Conservation (phyloP, 2,797 vertebrate species). For the Valencia hispanica region DNA sequence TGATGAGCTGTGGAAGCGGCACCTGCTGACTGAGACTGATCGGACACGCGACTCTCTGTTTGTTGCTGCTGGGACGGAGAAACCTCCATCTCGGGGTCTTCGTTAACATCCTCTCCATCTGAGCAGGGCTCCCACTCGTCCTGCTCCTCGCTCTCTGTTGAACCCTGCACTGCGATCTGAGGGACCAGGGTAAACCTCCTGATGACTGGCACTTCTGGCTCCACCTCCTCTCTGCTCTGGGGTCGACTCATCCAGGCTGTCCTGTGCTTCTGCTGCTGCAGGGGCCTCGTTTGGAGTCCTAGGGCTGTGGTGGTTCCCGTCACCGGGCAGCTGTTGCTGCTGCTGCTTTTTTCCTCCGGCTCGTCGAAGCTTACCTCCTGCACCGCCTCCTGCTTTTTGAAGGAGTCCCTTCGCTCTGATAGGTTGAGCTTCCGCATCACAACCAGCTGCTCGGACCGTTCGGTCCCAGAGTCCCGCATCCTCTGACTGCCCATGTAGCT, state of each 20-base stretch:
- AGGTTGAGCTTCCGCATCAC: slow-evolving; percentile 95
- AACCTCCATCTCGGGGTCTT: slow-evolving; percentile 40
- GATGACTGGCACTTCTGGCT: slow-evolving; percentile 58
- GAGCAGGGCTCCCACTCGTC: slow-evolving; percentile 87
- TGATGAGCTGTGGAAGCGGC: slow-evolving; percentile 19
- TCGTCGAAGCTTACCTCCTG: slow-evolving; percentile 98
- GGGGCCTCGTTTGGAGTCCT: slow-evolving; percentile 8
- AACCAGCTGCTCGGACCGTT: slow-evolving; percentile 88
- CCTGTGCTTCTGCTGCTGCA: slow-evolving; percentile 60
- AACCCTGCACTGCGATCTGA: slow-evolving; percentile 91
- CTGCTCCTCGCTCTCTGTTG: slow-evolving; percentile 84
- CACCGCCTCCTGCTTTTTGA: slow-evolving; percentile 97
- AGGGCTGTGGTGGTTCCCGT: slow-evolving; percentile 33
- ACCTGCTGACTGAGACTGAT: slow-evolving; percentile 31
- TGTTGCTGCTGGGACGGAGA: slow-evolving; percentile 31
- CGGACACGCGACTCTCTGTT: slow-evolving; percentile 1
- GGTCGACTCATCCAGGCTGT: slow-evolving; percentile 65
- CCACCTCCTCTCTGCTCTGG: slow-evolving; percentile 54
- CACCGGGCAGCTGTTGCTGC: not conserved
- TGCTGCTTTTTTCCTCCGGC: slow-evolving; percentile 78
- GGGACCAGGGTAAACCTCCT: slow-evolving; percentile 82
- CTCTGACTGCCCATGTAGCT: slow-evolving; percentile 74
- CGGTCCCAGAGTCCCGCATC: slow-evolving; percentile 74
- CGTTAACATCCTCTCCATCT: slow-evolving; percentile 71
- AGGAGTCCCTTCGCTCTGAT: slow-evolving; percentile 94